Evolutionary conservation across 2,888 invertebrate species (phyloP), one percentile per base, ranked within the genome.

Genomic region (Exocentrus adspersus): DNA sequence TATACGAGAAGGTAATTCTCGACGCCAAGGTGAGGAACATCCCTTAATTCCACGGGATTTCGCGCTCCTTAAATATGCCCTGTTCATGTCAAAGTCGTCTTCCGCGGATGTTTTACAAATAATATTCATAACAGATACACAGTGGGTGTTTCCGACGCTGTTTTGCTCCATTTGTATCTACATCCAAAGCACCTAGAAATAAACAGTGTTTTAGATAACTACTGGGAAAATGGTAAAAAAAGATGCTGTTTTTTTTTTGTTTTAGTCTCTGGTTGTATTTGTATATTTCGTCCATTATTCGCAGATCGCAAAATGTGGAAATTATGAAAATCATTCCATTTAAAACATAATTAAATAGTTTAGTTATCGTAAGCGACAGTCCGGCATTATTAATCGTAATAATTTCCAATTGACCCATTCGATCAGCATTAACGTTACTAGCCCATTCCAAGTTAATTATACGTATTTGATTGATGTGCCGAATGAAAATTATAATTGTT

Each of bases 401-500:
- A 72, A 72, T 69, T 68, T 72, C 67, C 64, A 65, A 70, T 69
- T 71, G 72, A 71, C 73, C 70, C 67, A 66, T 62, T 68, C 61
- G 32, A 58, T 53, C 24, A 57, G 58, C 50, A 58, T 60, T 54
- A 63, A 60, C 57, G 46, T 59, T 53, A 32, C 20, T 53, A 52
- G 12, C 56, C 53, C 21, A 60, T 63, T 64, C 64, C 28, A 48
- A 68, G 68, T 68, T 68, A 64, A 68, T 66, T 68, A 68, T 60
- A 64, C 62, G 54, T 50, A 54, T 68, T 68, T 66, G 68, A 68
- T 66, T 72, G 77, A 77, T 78, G 75, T 70, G 68, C 73, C 69
- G 68, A 73, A 77, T 73, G 76, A 77, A 77, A 77, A 77, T 78
- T 75, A 76, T 77, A 77, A 78, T 77, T 77, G 76, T 77, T 77